Evolutionary conservation across 2,888 invertebrate genomes (phyloP), one percentile per base, ranked within the genome.

Genomic region (Lepidonotus clava): DNA sequence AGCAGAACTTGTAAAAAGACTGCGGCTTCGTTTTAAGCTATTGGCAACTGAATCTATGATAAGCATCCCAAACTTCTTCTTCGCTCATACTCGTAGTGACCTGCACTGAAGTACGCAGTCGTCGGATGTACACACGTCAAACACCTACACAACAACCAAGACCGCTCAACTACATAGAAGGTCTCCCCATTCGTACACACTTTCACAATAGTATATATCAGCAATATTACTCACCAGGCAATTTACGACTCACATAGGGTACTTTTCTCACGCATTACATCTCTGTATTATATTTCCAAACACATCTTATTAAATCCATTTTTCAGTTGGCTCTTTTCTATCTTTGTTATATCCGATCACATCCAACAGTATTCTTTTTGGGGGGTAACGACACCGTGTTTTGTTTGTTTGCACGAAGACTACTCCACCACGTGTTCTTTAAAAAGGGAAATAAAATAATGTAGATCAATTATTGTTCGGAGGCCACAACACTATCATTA

Each of bases 41-140:
- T 71, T 36, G 36, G n/a, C 32, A 80, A 46, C 14, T 46, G 28
- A 32, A 77, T 6, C 14, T 24, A 24, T 21, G 32, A 21, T 28
- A 80, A 51, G 51, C 32, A 80, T 5, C 41, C 14, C 80, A 41
- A 80, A 46, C 32, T 46, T 80, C 1, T 28, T n/a, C 46, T 46
- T 41, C 34, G n/a, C 41, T 46, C 80, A 80, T 76, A 76, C 76
- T 2, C 36, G 11, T 32, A 80, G 80, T 80, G 80, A n/a, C 80
- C 80, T 80, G 80, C 80, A 80, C 80, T 41, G 28, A 80, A 80
- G 80, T 80, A 80, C 41, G 14, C 80, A 41, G 51, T 46, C 80
- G 28, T 80, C 80, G 18, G 32, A 1, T 80, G 46, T 28, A 80
- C 46, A 51, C 51, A 51, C 11, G n/a, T n/a, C n/a, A n/a, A n/a